Evolutionary conservation across 2,888 invertebrate genomes (phyloP).

Genomic region (Azorinus chamasolen): DNA sequence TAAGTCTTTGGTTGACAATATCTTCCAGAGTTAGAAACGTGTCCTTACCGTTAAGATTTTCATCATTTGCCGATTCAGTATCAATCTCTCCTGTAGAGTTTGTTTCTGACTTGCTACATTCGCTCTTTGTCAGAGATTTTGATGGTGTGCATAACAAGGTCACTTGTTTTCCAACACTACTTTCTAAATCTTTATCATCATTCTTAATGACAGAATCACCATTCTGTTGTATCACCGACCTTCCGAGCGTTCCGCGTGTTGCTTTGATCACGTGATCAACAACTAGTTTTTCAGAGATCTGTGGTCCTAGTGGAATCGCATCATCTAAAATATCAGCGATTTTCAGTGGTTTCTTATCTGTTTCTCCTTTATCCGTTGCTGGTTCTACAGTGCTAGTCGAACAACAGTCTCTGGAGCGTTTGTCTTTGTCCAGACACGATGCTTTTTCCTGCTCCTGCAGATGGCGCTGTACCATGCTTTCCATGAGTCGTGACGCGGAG

Average conservation of each 20-base stretch:
- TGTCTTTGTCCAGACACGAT: not conserved
- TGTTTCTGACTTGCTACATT: too few species aligned
- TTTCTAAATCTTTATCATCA: not conserved
- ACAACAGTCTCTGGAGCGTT: not conserved
- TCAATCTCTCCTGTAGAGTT: too few species aligned
- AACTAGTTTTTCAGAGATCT: constrained; percentile 19
- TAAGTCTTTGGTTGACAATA: constrained; percentile 19
- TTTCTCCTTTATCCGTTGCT: not conserved
- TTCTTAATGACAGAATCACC: not conserved
- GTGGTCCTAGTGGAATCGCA: constrained; percentile 2
- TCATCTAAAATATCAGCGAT: constrained; percentile 26
- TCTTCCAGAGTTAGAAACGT: constrained; percentile 26
- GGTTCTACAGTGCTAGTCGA: not conserved
- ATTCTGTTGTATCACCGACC: not conserved
- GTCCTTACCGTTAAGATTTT: not conserved
- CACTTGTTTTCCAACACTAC: not conserved
- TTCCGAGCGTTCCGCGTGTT: not conserved
- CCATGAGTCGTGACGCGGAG: constrained; percentile 38
- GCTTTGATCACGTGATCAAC: constrained; percentile 15
- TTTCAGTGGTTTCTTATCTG: not conserved
- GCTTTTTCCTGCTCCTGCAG: constrained; percentile 14
- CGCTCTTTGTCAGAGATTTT: too few species aligned
- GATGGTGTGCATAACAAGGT: not conserved
- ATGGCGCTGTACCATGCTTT: constrained; percentile 28
- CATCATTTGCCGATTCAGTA: not conserved